Evolutionary conservation across 2,797 vertebrate species (phyloP).

Genomic region (Diplodus sargus): DNA sequence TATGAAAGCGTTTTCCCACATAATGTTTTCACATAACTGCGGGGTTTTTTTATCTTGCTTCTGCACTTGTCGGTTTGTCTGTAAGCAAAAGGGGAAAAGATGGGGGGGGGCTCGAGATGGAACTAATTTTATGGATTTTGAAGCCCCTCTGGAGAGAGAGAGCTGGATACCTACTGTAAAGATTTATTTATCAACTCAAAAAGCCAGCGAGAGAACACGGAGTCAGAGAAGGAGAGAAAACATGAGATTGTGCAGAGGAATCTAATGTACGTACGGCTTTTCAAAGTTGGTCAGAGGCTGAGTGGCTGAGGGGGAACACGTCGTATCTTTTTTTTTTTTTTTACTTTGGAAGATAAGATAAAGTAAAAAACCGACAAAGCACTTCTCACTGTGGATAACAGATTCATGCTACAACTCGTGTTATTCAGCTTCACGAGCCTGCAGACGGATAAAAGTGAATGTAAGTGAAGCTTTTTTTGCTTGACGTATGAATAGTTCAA

Average conservation of each 20-base stretch:
- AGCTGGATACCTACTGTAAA: constrained; percentile 59
- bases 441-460: background rate
- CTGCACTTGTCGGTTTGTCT: constrained; percentile 63
- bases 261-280: constrained; percentile 35
- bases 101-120: constrained; percentile 32
- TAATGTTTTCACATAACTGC: constrained; percentile 55
- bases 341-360: constrained; percentile 38
- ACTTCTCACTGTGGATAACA: constrained; percentile 33
- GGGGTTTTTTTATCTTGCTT: constrained; percentile 63
- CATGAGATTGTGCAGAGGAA: constrained; percentile 42
- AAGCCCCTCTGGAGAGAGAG: constrained; percentile 53
- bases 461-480: background rate
- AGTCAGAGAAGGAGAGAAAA: constrained; percentile 24
- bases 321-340: background rate
- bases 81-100: constrained; percentile 24
- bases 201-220: constrained; percentile 21
- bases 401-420: constrained; percentile 3
- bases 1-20: constrained; percentile 39
- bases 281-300: constrained; percentile 36
- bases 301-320: constrained; percentile 20
- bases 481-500: constrained; percentile 1
- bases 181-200: constrained; percentile 75
- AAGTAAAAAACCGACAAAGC: constrained; percentile 29
- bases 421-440: constrained; percentile 5
- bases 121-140: constrained; percentile 73